Conservation (phyloP, 2,797 vertebrate genomes). For the Cygnus olor region DNA sequence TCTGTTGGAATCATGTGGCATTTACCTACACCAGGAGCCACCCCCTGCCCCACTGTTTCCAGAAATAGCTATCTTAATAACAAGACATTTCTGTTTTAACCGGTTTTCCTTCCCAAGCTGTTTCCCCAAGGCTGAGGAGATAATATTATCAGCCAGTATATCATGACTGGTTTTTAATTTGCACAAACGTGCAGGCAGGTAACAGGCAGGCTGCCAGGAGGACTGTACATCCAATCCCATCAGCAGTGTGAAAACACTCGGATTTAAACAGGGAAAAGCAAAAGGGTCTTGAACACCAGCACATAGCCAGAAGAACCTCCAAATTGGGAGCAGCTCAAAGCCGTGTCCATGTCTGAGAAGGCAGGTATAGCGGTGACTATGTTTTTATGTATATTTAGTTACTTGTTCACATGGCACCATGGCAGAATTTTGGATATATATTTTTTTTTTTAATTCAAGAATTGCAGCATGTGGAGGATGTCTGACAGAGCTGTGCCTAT, state of each 20-base stretch:
- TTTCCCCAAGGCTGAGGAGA: neutral
- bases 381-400: neutral
- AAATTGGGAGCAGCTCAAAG: neutral
- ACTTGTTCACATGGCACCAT: neutral
- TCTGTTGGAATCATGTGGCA: neutral
- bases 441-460: neutral
- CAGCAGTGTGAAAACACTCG: neutral
- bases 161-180: neutral
- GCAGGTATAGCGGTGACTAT: too few relatives aligned
- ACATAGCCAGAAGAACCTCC: neutral
- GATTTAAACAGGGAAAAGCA: neutral
- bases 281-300: neutral
- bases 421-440: neutral
- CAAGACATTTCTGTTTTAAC: neutral
- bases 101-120: neutral
- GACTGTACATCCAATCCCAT: neutral
- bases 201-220: neutral
- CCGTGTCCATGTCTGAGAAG: too few relatives aligned
- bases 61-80: neutral
- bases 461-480: accelerated
- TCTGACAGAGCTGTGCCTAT: neutral
- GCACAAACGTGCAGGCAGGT: neutral
- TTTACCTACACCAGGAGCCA: neutral
- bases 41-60: neutral
- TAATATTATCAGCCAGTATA: neutral